Base-by-base conservation (phyloP, 1,140 invertebrate species). In the Andricus grossulariae region DNA sequence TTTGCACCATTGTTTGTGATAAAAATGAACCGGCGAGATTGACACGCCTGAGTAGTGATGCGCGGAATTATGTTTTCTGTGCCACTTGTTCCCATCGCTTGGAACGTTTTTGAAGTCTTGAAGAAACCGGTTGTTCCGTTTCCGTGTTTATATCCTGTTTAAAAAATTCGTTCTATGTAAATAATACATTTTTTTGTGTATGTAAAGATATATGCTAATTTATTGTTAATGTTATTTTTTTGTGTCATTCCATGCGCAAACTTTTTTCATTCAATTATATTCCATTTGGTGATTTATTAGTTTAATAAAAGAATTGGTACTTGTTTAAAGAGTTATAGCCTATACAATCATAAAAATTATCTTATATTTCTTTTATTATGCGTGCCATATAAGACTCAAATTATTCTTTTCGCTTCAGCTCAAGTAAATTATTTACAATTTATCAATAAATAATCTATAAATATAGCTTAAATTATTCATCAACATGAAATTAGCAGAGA, bases 21-120 rank as follows among this genome's bases (percentile, higher is more conserved):
- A 45, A 45, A 45, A 45, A 39, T 66, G 60, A 66, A 66, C 32
- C 32, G 32, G 15, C 39, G n/a, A 66, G 15, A 32, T 66, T 45
- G 60, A 66, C 60, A 66, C 60, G 25, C 60, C 60, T 66, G 60
- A 66, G 60, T 66, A 66, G 39, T 66, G 60, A 66, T 66, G 60
- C 60, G 60, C 60, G 60, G 57, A 66, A 66, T 66, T 32, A 39
- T 45, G 32, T 66, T 16, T 32, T 66, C 60, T 66, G 60, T 66
- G 45, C 32, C 60, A 66, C 60, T 66, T 66, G 60, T 66, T 32
- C n/a, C 25, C 16, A 25, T 60, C 4, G 21, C 55, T 60, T 19
- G 57, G 7, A 32, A 60, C 25, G 16, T 25, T 15, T 57, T 57
- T 57, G 5, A 57, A 39, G 57, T 11, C 39, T 45, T 4, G 10